These are phyloP conservation scores for Protonemura montana DNA, from an alignment of 2,888 invertebrate genomes.

Conservation along the genomic window DNA sequence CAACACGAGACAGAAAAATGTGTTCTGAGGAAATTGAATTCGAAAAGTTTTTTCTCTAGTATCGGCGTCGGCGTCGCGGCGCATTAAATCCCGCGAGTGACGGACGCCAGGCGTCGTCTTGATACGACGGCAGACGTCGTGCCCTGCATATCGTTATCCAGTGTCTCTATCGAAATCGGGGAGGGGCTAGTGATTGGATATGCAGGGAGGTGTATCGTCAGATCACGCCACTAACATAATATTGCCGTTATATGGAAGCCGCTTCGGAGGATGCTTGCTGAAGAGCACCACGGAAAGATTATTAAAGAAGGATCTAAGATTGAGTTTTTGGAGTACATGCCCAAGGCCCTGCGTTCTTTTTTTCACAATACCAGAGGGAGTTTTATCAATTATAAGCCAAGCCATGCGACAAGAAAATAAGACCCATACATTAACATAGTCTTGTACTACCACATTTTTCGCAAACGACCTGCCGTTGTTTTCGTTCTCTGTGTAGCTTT, in stretches of 20 bases:
- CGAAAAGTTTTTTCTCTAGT: conserved; percentile 16
- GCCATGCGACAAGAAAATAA: neutral
- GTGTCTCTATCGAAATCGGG: neutral
- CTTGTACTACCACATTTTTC: neutral
- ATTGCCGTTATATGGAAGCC: neutral
- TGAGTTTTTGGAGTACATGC: too few species aligned
- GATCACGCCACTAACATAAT: neutral
- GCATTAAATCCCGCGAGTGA: conserved; percentile 22
- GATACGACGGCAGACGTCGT: neutral
- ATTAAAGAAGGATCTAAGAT: neutral
- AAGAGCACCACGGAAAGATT: neutral
- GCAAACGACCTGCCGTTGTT: neutral
- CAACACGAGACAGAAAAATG: neutral
- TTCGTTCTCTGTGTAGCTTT: neutral
- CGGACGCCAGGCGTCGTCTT: neutral
- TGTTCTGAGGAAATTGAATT: conserved; percentile 35
- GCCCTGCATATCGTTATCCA: neutral
- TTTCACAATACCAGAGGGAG: too few species aligned
- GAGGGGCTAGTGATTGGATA: neutral
- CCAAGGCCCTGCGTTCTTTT: too few species aligned
- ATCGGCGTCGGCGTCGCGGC: neutral
- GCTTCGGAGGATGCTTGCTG: neutral
- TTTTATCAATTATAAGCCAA: too few species aligned
- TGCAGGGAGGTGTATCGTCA: neutral
- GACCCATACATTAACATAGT: neutral